A percentile compares a stretch with the other conserved stretches of the same genome.
Evolutionary conservation across 2,888 invertebrate species (phyloP).

Genomic region (Selenia dentaria): DNA sequence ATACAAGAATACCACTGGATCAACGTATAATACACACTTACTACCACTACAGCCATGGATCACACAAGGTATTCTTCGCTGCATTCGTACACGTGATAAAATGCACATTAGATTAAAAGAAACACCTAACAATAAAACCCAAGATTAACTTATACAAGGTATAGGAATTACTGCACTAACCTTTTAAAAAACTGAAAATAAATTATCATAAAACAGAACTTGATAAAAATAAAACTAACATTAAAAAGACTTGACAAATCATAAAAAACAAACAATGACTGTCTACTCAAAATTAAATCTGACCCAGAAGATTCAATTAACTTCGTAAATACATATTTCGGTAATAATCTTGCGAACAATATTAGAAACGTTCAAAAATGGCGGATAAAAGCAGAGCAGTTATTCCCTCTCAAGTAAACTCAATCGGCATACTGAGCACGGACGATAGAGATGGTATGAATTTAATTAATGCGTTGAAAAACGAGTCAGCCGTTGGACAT

Average conservation of each 20-base stretch:
- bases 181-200: constrained; percentile 8
- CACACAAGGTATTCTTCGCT: too few relatives aligned
- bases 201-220: neutral
- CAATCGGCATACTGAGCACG: too few relatives aligned
- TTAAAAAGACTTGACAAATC: neutral
- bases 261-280: neutral
- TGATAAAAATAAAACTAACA: too few relatives aligned
- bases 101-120: neutral
- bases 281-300: too few relatives aligned
- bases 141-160: constrained; percentile 17
- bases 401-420: too few relatives aligned
- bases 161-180: constrained; percentile 18
- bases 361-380: too few relatives aligned
- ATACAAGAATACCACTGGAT: neutral
- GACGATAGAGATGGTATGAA: neutral
- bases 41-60: constrained; percentile 1
- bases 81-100: constrained; percentile 1
- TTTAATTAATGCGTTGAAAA: neutral
- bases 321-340: too few relatives aligned
- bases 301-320: too few relatives aligned
- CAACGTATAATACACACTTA: too few relatives aligned
- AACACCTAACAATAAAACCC: neutral
- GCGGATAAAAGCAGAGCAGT: neutral
- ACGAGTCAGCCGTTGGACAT: neutral
- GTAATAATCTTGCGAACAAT: too few relatives aligned